Conservation (phyloP, 2,113 vertebrate genomes). For the Misgurnus mizolepis region DNA sequence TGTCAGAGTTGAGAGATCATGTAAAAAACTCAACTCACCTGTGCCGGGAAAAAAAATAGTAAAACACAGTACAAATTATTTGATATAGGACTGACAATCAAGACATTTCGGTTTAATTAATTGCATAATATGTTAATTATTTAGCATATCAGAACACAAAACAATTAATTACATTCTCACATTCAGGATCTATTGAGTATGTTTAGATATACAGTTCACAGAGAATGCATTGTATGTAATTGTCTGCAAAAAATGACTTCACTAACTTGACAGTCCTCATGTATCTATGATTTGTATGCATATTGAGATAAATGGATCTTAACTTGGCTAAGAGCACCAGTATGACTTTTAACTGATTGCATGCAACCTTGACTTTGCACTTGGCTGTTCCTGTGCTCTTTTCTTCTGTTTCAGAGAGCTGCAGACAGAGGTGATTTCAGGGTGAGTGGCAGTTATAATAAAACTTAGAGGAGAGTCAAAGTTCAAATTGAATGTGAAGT, state of each 20-base stretch:
- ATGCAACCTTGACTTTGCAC: slow-evolving; percentile 2
- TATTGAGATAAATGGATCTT: not conserved
- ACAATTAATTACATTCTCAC: too few species aligned
- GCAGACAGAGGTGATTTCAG: not conserved
- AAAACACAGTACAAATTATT: too few species aligned
- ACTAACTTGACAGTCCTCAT: too few species aligned
- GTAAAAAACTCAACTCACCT: slow-evolving; percentile 8
- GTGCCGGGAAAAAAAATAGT: not conserved
- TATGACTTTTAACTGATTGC: not conserved
- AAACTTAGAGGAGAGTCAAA: slow-evolving; percentile 8
- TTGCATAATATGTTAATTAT: too few species aligned
- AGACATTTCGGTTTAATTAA: too few species aligned
- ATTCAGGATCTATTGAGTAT: too few species aligned
- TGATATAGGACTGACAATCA: too few species aligned
- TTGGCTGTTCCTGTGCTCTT: slow-evolving; percentile 2
- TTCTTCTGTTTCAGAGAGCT: not conserved
- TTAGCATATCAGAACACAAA: too few species aligned
- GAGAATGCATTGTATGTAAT: too few species aligned
- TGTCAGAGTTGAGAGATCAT: slow-evolving; percentile 39
- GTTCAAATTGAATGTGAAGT: slow-evolving; percentile 34
- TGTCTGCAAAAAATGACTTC: too few species aligned
- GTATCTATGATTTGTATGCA: too few species aligned
- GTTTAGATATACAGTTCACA: too few species aligned
- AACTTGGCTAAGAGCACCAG: not conserved
- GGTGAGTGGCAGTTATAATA: slow-evolving; percentile 1